Conservation (phyloP, 2,113 vertebrate species). For the Pangasianodon hypophthalmus region DNA sequence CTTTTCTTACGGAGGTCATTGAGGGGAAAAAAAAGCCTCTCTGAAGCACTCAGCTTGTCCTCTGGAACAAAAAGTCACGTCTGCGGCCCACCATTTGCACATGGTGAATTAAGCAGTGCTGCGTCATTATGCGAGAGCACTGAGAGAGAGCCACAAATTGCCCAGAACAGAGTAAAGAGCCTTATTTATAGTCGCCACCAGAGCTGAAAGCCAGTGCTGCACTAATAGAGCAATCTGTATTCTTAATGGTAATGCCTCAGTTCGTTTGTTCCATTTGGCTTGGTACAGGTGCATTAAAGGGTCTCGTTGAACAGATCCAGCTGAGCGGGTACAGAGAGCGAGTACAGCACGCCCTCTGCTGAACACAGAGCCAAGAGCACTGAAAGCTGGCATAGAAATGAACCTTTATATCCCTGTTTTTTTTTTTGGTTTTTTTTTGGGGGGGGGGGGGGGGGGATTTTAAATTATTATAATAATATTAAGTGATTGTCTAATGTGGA, state of each 20-base stretch:
- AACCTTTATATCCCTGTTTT: background rate
- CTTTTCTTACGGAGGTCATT: slow-evolving; percentile 41
- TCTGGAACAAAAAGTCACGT: slow-evolving; percentile 54
- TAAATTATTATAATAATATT: background rate
- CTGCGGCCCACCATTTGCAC: slow-evolving; percentile 56
- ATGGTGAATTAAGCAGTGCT: slow-evolving; percentile 64
- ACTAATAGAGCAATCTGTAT: slow-evolving; percentile 79
- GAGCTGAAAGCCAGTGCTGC: slow-evolving; percentile 67
- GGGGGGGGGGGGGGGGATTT: no score
- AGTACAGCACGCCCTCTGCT: slow-evolving; percentile 67
- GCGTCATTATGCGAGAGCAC: slow-evolving; percentile 70
- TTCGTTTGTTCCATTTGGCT: slow-evolving; percentile 77
- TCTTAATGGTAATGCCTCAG: slow-evolving; percentile 74
- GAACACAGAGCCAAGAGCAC: slow-evolving; percentile 45
- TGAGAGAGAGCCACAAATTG: slow-evolving; percentile 67
- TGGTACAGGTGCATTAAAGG: slow-evolving; percentile 75
- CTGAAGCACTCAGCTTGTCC: slow-evolving; percentile 47
- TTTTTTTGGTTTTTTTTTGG: no score
- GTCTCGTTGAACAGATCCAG: slow-evolving; percentile 62
- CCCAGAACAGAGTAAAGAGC: slow-evolving; percentile 67
- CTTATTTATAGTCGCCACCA: slow-evolving; percentile 72
- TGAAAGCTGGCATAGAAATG: background rate
- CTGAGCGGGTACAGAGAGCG: slow-evolving; percentile 27
- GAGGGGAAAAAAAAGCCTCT: slow-evolving; percentile 30
- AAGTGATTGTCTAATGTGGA: background rate